Conservation (phyloP, 2,888 invertebrate species). For the Tubiluchus corallicola region DNA sequence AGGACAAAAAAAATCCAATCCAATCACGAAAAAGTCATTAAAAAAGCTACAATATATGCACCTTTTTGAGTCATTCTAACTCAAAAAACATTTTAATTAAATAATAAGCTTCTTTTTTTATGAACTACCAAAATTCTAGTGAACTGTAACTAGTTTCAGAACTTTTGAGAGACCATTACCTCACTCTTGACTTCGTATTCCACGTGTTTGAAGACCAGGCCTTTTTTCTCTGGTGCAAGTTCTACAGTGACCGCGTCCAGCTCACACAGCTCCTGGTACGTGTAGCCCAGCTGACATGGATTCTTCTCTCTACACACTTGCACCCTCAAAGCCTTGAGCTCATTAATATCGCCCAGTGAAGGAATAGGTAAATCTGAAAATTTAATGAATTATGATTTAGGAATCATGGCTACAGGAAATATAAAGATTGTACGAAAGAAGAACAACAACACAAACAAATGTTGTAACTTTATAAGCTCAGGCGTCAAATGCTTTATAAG, state of each 20-base stretch:
- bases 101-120: neutral
- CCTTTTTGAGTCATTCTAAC: no score
- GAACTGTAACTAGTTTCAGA: constrained; percentile 2
- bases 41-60: no score
- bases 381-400: no score
- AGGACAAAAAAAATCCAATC: no score
- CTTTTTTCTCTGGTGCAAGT: constrained; percentile 31
- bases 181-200: constrained; percentile 31
- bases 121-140: neutral
- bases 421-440: no score
- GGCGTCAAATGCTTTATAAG: no score
- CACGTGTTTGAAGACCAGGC: constrained; percentile 30
- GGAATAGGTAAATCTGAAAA: constrained; percentile 29
- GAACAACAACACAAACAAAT: no score
- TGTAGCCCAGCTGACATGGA: constrained; percentile 25
- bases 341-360: constrained; percentile 25
- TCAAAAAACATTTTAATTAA: constrained; percentile 2
- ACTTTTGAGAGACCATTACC: no score
- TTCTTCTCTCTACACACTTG: constrained; percentile 23
- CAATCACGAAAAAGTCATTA: no score
- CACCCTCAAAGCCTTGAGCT: constrained; percentile 22
- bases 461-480: no score
- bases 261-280: constrained; percentile 24
- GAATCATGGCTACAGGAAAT: no score
- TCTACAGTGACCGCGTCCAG: constrained; percentile 29